Percentiles rank a stretch among this genome's conserved stretches.
Evolutionary conservation across 2,888 invertebrate genomes (phyloP).

Genomic region (Lycocerus yunnanus): DNA sequence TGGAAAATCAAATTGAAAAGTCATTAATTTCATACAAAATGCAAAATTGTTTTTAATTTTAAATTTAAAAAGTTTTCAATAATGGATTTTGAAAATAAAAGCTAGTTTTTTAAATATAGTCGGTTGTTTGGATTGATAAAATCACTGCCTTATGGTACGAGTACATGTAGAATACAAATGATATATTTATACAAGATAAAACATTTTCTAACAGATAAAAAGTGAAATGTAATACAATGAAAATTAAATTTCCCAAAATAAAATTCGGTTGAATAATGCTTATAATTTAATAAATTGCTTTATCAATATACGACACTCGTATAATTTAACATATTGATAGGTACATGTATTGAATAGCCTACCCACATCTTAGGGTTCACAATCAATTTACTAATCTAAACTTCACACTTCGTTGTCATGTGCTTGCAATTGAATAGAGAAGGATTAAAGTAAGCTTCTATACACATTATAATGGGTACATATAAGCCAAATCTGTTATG

Average conservation of each 20-base stretch:
- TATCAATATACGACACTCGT: slow-evolving; percentile 7
- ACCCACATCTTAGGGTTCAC: slow-evolving; percentile 16
- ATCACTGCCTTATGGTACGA: too few relatives aligned
- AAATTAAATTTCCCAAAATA: background rate
- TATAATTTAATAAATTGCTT: background rate
- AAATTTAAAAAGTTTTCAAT: too few relatives aligned
- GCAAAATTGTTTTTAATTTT: too few relatives aligned
- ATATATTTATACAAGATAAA: too few relatives aligned
- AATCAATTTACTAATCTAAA: slow-evolving; percentile 8
- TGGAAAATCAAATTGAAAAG: too few relatives aligned
- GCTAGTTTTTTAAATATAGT: too few relatives aligned
- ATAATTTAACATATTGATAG: slow-evolving; percentile 10
- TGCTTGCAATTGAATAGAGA: slow-evolving; percentile 9
- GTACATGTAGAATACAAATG: too few relatives aligned
- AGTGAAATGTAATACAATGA: background rate
- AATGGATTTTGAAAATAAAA: too few relatives aligned
- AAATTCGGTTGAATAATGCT: background rate
- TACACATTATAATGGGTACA: slow-evolving; percentile 3
- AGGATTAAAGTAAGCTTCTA: slow-evolving; percentile 16
- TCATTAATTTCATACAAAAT: too few relatives aligned
- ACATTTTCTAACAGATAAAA: too few relatives aligned
- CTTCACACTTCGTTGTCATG: background rate
- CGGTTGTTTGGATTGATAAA: too few relatives aligned
- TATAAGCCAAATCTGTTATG: background rate
- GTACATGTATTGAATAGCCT: slow-evolving; percentile 1